These are phyloP conservation scores for Drosophila navojoa DNA, from an alignment of 1,140 invertebrate genomes.

Conservation along the genomic window DNA sequence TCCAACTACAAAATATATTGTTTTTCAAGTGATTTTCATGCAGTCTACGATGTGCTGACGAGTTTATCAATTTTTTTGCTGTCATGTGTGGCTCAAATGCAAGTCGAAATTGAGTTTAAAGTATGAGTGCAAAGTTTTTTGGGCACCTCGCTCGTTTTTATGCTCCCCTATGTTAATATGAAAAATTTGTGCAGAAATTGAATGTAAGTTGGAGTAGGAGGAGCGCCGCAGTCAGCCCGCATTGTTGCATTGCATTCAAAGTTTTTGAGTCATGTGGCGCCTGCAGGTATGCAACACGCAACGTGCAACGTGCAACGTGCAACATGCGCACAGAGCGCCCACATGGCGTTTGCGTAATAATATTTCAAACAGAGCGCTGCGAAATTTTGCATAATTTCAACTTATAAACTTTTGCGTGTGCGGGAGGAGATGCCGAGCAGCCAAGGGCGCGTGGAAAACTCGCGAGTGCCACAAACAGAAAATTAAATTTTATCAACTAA, in stretches of 20 bases:
- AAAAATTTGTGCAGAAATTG: conserved; percentile 68
- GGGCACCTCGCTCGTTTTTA: conserved; percentile 12
- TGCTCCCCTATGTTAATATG: conserved; percentile 46
- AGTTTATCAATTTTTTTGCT: conserved; percentile 5
- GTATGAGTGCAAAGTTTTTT: conserved; percentile 45
- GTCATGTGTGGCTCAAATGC: conserved; percentile 3
- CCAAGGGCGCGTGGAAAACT: conserved; percentile 42
- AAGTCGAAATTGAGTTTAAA: conserved; percentile 52
- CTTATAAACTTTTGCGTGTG: conserved; percentile 63
- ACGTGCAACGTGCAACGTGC: conserved; percentile 50
- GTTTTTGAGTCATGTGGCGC: conserved; percentile 54
- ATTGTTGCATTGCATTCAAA: conserved; percentile 55
- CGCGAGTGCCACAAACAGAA: conserved; percentile 55
- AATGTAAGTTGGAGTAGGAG: conserved; percentile 77
- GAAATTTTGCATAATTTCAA: conserved; percentile 79
- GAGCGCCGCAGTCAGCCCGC: conserved; percentile 51
- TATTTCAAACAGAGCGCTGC: conserved; percentile 49
- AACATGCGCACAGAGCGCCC: conserved; percentile 42
- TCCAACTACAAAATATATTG: no score
- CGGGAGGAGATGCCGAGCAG: conserved; percentile 22
- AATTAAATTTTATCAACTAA: conserved; percentile 72
- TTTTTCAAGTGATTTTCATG: background rate
- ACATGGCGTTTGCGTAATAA: conserved; percentile 76
- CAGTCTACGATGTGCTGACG: conserved; percentile 10
- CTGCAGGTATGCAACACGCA: conserved; percentile 50